Evolutionary conservation across 1,140 invertebrate species (phyloP).

Genomic region (Euwallacea fornicatus): DNA sequence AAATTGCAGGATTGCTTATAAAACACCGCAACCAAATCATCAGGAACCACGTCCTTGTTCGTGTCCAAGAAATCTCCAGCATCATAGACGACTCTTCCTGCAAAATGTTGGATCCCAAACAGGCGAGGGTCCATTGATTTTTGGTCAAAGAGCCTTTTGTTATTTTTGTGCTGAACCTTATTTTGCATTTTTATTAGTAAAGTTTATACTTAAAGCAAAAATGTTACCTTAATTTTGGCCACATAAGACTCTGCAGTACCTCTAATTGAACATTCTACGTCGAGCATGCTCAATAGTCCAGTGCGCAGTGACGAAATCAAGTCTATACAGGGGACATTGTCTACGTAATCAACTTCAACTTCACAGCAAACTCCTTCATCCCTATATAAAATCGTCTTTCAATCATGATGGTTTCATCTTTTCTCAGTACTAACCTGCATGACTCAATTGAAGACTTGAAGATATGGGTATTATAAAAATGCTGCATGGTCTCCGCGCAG

Average conservation of each 20-base stretch:
- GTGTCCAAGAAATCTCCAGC: conserved; percentile 87
- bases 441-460: conserved; percentile 94
- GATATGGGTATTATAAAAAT: conserved; percentile 96
- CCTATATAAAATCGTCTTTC: conserved; percentile 49
- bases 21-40: conserved; percentile 90
- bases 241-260: conserved; percentile 88
- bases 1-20: conserved; percentile 92
- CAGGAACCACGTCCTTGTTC: conserved; percentile 88
- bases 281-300: conserved; percentile 87
- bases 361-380: conserved; percentile 92
- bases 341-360: conserved; percentile 90
- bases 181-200: neutral
- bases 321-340: conserved; percentile 95
- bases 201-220: neutral
- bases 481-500: conserved; percentile 96
- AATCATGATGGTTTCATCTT: conserved; percentile 2
- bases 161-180: conserved; percentile 74
- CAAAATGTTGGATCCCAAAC: conserved; percentile 91
- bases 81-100: conserved; percentile 86
- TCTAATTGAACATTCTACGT: conserved; percentile 87
- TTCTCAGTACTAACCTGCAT: conserved; percentile 56
- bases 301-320: conserved; percentile 90
- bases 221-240: conserved; percentile 70
- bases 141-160: conserved; percentile 72
- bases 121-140: conserved; percentile 75